These are phyloP conservation scores for Coracopsis vasa DNA, from an alignment of 2,113 vertebrate genomes.

Conservation along the genomic window DNA sequence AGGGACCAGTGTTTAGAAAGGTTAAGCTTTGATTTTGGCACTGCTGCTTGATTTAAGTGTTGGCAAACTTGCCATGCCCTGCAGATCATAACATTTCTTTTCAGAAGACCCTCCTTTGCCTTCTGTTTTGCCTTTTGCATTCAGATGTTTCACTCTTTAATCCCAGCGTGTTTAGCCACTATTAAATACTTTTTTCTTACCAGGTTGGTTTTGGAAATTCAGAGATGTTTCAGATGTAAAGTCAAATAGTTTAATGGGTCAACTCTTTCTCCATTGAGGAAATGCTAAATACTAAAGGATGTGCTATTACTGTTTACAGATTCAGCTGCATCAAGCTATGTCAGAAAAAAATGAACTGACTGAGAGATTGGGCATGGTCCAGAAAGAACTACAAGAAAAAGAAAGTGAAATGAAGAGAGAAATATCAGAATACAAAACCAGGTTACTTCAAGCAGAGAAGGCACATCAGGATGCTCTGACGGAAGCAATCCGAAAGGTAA, in stretches of 20 bases:
- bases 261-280: neutral
- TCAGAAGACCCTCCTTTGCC: neutral
- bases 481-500: conserved; percentile 56
- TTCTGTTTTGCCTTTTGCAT: neutral
- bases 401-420: conserved; percentile 60
- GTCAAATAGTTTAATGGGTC: neutral
- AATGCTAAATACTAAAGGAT: neutral
- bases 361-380: conserved; percentile 31
- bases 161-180: neutral
- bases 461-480: conserved; percentile 21
- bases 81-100: neutral
- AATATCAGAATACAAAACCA: conserved; percentile 55
- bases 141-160: neutral
- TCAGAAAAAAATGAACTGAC: conserved; percentile 65
- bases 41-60: neutral
- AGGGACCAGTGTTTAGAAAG: neutral
- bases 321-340: conserved; percentile 50
- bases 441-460: conserved; percentile 52
- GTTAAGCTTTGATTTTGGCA: neutral
- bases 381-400: conserved; percentile 60
- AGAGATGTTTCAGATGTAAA: neutral
- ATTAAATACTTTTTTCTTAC: neutral
- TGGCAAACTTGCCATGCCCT: neutral
- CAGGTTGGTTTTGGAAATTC: neutral
- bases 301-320: conserved; percentile 30